Evolutionary conservation across 2,113 vertebrate species (phyloP), one percentile per base, ranked within the genome.

Genomic region (Hydrolagus affinis): DNA sequence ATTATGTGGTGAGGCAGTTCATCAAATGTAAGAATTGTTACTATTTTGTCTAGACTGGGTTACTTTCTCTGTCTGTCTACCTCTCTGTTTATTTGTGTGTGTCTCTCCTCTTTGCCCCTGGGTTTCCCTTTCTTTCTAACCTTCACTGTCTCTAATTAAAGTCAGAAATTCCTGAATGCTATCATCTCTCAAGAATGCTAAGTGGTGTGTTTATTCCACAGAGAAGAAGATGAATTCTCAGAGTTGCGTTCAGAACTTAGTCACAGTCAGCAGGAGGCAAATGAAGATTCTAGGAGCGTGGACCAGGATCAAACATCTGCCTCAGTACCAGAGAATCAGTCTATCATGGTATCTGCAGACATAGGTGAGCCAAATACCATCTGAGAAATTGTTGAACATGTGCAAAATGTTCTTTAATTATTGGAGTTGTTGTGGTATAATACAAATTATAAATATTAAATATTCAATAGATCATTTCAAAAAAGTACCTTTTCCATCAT

Each of bases 211-310:
- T 9, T 91, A 12, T 85, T 23, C 86, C 32, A 85, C 88, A 96
- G 95, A 89, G 95, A 96, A 87, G 95, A 96, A 88, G 95, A 96
- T 92, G 95, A 96, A 71, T 94, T 93, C 88, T 96, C 94, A 0
- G 96, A 96, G 86, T 87, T 96, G 21, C 91, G 90, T 25, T 96
- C 95, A 0, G 95, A 96, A 72, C 93, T 96, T 89, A 95, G 95
- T 89, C 95, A 94, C 78, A 96, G 95, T 86, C 95, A 96, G 44
- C 95, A 92, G 2, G 96, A 96, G 28, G 90, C 89, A 87, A 96
- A 94, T 0, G 95, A 96, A 32, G 96, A 96, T 59, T 93, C 92
- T 0, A 91, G 72, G 85, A 96, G 94, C 85, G 9, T 95, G 89
- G 95, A 96, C 87, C 95, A 95, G 88, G 95, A 96, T 88, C 92